Evolutionary conservation across 2,888 invertebrate genomes (phyloP), one percentile per base, ranked within the genome.

Genomic region (Polymixis lichenea): DNA sequence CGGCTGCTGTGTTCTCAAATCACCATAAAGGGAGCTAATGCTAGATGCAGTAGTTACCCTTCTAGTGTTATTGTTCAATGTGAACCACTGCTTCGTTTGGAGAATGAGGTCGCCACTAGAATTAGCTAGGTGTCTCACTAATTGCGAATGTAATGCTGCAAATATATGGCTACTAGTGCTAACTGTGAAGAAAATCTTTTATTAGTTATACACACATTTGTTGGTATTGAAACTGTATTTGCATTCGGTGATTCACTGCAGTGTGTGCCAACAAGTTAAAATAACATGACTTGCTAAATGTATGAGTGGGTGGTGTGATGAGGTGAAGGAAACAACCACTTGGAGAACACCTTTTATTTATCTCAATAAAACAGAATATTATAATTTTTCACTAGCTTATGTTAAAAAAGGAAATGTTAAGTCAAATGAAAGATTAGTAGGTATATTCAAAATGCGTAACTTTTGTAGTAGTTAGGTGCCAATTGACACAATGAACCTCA

Each of bases 281-380:
- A 87, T 91, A 93, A 90, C 90, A 91, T 95, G 94, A 95, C 94
- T 95, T 94, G 94, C 94, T 90, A 87, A 91, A 90, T 87, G 86
- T 80, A 80, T 74, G 86, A 80, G 93, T 93, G 91, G 93, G 92
- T 80, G 89, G 83, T 80, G 92, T 80, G 89, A 83, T 80, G 83
- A 88, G 88, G 85, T 89, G 87, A 94, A 92, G 87, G 86, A 94
- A 95, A 94, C 93, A 94, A 92, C 88, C 91, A 87, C 91, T 91
- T 91, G 91, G 94, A 94, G 95, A 95, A 95, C 94, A 94, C 92
- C 92, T 94, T 95, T 96, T 95, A 95, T 95, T 94, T 93, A 92
- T 95, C 93, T 95, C 93, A 94, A 92, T 95, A 95, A 95, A 96
- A 96, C 96, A 95, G 95, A 95, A 95, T 95, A 93, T 95, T 95